Conservation (phyloP, 1,140 invertebrate species). For the Brachystomella parvula region DNA sequence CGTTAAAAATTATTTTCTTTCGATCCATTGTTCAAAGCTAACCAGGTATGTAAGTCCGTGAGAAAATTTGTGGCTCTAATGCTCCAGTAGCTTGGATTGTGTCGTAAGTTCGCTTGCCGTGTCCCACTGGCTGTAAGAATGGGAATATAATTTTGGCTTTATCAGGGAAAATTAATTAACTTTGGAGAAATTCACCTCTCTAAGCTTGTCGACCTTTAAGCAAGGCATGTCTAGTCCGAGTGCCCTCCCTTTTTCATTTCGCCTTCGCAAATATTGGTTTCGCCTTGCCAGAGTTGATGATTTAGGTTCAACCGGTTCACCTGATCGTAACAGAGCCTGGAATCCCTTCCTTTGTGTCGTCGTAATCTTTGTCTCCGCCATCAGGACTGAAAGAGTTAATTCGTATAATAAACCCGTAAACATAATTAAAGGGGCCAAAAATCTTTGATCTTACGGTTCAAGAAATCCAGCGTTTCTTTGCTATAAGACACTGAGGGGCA, state of each 20-base stretch:
- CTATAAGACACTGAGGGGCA: background rate
- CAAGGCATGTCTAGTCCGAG: background rate
- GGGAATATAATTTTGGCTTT: background rate
- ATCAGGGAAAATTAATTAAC: background rate
- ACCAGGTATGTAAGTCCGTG: background rate
- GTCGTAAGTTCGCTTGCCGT: background rate
- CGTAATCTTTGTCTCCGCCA: background rate
- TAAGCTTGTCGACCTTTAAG: background rate
- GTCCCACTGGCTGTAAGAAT: background rate
- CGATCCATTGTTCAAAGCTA: background rate
- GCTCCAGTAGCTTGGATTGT: background rate
- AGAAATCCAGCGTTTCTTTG: constrained; percentile 1
- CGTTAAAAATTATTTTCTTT: background rate
- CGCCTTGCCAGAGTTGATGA: background rate
- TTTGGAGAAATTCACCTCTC: background rate
- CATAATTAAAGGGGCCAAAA: background rate
- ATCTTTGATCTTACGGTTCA: background rate
- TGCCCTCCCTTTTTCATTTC: background rate
- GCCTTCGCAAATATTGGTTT: background rate
- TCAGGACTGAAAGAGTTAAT: background rate
- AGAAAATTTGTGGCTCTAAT: background rate
- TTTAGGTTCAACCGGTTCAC: background rate
- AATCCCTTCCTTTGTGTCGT: background rate
- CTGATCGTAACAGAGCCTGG: background rate
- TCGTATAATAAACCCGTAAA: background rate